These are phyloP conservation scores for Thysanoteuthis rhombus DNA, from an alignment of 2,888 invertebrate genomes.

Conservation along the genomic window DNA sequence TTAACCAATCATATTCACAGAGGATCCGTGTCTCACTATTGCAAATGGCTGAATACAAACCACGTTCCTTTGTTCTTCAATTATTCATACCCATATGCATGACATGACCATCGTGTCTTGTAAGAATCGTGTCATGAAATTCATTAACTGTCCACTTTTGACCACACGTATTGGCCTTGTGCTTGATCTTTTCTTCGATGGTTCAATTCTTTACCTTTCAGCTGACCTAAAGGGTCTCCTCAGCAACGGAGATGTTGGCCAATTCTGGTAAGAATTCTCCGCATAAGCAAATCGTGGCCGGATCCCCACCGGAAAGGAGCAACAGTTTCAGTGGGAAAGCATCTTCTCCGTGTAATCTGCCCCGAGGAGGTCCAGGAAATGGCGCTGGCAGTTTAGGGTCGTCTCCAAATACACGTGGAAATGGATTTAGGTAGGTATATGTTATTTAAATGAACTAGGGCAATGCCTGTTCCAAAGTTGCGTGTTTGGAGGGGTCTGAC, in stretches of 20 bases:
- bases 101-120: too few species aligned
- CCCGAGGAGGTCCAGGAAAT: slow-evolving; percentile 1
- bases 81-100: too few species aligned
- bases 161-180: too few species aligned
- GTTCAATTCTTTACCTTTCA: neutral
- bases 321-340: slow-evolving; percentile 24
- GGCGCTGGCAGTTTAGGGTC: slow-evolving; percentile 15
- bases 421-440: slow-evolving; percentile 23
- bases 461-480: too few species aligned
- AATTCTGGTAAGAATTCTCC: slow-evolving; percentile 25
- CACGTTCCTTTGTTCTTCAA: too few species aligned
- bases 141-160: too few species aligned
- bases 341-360: neutral
- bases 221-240: neutral
- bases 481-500: too few species aligned
- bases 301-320: slow-evolving; percentile 24
- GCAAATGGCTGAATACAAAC: too few species aligned
- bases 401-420: slow-evolving; percentile 23
- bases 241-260: slow-evolving; percentile 21
- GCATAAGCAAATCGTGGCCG: slow-evolving; percentile 23
- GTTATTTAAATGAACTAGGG: too few species aligned
- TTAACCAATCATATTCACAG: too few species aligned
- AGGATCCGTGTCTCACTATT: too few species aligned
- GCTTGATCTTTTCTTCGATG: neutral
- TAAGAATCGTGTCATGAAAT: too few species aligned